These are phyloP conservation scores for Buteo buteo DNA, from an alignment of 2,113 vertebrate species.

Conservation along the genomic window DNA sequence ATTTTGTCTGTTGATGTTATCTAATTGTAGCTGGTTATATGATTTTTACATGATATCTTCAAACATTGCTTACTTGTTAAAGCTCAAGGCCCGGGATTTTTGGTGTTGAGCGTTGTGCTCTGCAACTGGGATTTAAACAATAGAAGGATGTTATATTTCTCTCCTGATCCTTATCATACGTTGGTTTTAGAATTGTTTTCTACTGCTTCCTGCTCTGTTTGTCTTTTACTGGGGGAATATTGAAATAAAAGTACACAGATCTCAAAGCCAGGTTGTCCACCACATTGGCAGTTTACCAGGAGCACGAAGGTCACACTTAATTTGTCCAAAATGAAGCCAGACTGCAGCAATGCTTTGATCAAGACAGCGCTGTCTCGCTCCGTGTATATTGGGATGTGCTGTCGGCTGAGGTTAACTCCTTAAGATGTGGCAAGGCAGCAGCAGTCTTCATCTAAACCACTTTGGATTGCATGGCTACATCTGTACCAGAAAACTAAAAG, in stretches of 20 bases:
- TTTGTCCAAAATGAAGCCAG: slow-evolving; percentile 36
- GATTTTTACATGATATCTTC: neutral
- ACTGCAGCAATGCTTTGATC: slow-evolving; percentile 44
- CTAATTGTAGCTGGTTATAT: neutral
- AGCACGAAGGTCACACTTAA: slow-evolving; percentile 7
- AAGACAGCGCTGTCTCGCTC: neutral
- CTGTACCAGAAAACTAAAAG: neutral
- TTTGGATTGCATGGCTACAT: neutral
- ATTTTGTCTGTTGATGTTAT: neutral
- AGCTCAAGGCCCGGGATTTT: neutral
- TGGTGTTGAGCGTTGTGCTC: neutral
- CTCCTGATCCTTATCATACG: slow-evolving; percentile 7
- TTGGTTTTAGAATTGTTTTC: slow-evolving; percentile 28
- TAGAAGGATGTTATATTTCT: slow-evolving; percentile 42
- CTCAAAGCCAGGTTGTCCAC: neutral
- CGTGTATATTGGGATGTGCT: neutral
- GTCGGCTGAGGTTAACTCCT: neutral
- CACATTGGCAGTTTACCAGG: neutral
- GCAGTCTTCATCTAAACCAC: neutral
- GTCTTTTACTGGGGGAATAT: neutral
- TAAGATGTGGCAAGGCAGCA: neutral
- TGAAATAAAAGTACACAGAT: neutral
- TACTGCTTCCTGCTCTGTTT: slow-evolving; percentile 10
- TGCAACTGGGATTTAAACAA: slow-evolving; percentile 5
- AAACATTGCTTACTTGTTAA: slow-evolving; percentile 9